A percentile compares a stretch with the other conserved stretches of the same genome.
phyloP scores from a whole-genome alignment of 2,113 vertebrate species.

The Pogona vitticeps region DNA sequence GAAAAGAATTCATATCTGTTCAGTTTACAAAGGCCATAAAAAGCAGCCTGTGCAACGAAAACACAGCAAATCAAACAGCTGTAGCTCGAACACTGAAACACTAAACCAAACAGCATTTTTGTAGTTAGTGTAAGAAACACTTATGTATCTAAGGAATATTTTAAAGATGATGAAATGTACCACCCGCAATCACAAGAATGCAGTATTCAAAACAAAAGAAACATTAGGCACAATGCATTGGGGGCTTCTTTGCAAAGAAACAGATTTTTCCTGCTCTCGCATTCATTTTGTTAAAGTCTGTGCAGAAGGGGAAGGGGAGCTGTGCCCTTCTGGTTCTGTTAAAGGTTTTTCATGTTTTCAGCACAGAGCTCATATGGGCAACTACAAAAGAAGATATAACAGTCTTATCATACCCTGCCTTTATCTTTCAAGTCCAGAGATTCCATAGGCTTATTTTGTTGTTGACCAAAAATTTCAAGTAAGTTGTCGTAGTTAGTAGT shows the following conservation, averaged over 20 bases:
- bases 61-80: background rate
- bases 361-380: background rate
- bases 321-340: background rate
- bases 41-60: background rate
- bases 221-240: background rate
- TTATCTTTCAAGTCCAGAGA: conserved; percentile 79
- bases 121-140: background rate
- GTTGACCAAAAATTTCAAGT: conserved; percentile 77
- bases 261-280: background rate
- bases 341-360: background rate
- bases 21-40: background rate
- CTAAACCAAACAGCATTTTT: background rate
- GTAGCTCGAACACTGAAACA: background rate
- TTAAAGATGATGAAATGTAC: background rate
- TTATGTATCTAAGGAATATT: background rate
- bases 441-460: conserved; percentile 76
- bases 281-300: background rate
- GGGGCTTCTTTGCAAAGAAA: background rate
- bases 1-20: background rate
- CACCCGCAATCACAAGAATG: background rate
- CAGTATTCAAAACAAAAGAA: background rate
- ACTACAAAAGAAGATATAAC: background rate
- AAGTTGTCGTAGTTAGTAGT: conserved; percentile 80
- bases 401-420: conserved; percentile 65
- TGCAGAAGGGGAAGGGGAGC: too few species aligned